Conservation (phyloP, 2,888 invertebrate genomes). For the Epinotia bilunana region DNA sequence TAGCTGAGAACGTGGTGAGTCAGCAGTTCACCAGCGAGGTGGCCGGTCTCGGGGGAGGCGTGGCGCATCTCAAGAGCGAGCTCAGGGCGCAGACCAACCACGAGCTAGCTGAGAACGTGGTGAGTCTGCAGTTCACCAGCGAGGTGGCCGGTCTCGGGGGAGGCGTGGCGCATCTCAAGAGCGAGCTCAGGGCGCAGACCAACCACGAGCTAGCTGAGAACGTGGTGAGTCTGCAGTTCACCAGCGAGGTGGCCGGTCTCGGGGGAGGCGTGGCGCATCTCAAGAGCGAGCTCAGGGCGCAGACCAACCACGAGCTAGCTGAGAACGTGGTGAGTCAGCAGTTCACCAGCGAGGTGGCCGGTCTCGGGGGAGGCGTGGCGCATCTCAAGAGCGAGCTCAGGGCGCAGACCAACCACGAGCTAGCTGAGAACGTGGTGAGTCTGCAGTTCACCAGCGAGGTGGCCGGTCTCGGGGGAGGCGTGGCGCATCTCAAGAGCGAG, state of each 20-base stretch:
- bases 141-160: conserved; percentile 97
- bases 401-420: conserved; percentile 65
- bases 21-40: not conserved
- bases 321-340: conserved; percentile 61
- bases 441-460: not conserved
- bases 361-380: conserved; percentile 96
- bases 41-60: too few relatives aligned
- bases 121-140: conserved; percentile 85
- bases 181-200: conserved; percentile 83
- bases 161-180: conserved; percentile 94
- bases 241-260: too few relatives aligned
- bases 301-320: too few relatives aligned
- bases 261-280: too few relatives aligned
- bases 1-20: conserved; percentile 61
- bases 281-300: too few relatives aligned
- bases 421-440: conserved; percentile 61
- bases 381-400: conserved; percentile 91
- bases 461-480: too few relatives aligned
- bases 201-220: conserved; percentile 59
- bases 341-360: conserved; percentile 92
- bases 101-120: too few relatives aligned
- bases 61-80: too few relatives aligned
- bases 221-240: conserved; percentile 55
- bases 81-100: too few relatives aligned
- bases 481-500: too few relatives aligned